Evolutionary conservation across 2,888 invertebrate genomes (phyloP).

Genomic region (Schizaphis graminum): DNA sequence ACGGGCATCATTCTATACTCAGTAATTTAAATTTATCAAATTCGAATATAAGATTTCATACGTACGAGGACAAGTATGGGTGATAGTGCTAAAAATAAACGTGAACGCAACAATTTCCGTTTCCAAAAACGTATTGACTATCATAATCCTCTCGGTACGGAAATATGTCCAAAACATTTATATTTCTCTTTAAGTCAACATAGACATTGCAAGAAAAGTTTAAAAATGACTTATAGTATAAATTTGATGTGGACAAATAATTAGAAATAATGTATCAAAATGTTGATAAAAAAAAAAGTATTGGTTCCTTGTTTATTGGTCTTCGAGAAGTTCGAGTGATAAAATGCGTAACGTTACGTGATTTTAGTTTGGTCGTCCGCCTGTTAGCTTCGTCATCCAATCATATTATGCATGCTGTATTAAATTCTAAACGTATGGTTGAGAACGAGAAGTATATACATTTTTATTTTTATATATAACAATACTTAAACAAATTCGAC

Average conservation of each 20-base stretch:
- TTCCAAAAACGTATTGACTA: background rate
- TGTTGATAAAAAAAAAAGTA: background rate
- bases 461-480: background rate
- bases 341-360: background rate
- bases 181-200: background rate
- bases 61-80: background rate
- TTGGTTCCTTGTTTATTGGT: background rate
- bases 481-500: background rate
- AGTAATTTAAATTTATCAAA: conserved; percentile 34
- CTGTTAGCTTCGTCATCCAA: background rate
- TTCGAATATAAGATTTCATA: no score
- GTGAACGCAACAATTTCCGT: background rate
- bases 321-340: background rate
- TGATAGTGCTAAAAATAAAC: background rate
- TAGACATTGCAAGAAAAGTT: background rate
- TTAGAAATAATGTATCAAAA: background rate
- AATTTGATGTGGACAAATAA: background rate
- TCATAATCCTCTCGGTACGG: background rate
- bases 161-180: background rate
- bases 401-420: background rate
- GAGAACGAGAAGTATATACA: no score
- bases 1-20: background rate
- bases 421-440: background rate
- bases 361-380: background rate
- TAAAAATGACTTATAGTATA: background rate